Evolutionary conservation across 1,140 invertebrate genomes (phyloP).

Genomic region (Anoplophora glabripennis): DNA sequence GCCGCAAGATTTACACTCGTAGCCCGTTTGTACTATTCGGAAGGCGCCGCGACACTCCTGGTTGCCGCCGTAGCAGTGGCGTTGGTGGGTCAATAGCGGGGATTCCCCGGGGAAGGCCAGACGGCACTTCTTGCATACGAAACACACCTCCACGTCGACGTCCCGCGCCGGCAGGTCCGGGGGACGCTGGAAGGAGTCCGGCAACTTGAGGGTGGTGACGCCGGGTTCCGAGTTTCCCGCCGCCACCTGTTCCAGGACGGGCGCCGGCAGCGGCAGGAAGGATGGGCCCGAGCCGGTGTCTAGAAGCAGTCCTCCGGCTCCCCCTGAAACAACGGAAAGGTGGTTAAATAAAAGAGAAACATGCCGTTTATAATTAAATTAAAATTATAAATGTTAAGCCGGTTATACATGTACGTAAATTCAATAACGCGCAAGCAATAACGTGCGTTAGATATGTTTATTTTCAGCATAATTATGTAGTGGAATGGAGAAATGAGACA

Average conservation of each 20-base stretch:
- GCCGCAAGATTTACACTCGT: slow-evolving; percentile 67
- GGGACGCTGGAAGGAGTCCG: slow-evolving; percentile 50
- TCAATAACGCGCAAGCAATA: no score
- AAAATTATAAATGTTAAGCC: no score
- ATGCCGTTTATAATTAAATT: not conserved
- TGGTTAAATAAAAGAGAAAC: no score
- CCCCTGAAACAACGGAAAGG: slow-evolving; percentile 43
- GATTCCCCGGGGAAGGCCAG: slow-evolving; percentile 74
- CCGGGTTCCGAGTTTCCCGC: slow-evolving; percentile 65
- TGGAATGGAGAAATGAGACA: no score
- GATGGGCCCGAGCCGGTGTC: slow-evolving; percentile 56
- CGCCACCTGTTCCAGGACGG: slow-evolving; percentile 64
- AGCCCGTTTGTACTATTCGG: slow-evolving; percentile 65
- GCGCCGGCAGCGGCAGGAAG: slow-evolving; percentile 62
- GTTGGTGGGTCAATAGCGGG: slow-evolving; percentile 70
- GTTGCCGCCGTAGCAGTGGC: slow-evolving; percentile 63
- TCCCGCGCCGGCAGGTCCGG: slow-evolving; percentile 52
- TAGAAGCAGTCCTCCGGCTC: slow-evolving; percentile 51
- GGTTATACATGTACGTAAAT: no score
- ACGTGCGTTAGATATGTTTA: no score
- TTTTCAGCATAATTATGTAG: no score
- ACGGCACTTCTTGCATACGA: slow-evolving; percentile 83
- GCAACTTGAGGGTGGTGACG: slow-evolving; percentile 61
- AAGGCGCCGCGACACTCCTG: slow-evolving; percentile 63
- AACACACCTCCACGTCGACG: slow-evolving; percentile 73